These are phyloP conservation scores for Brachionus rubens DNA, from an alignment of 1,140 invertebrate genomes.

Conservation along the genomic window DNA sequence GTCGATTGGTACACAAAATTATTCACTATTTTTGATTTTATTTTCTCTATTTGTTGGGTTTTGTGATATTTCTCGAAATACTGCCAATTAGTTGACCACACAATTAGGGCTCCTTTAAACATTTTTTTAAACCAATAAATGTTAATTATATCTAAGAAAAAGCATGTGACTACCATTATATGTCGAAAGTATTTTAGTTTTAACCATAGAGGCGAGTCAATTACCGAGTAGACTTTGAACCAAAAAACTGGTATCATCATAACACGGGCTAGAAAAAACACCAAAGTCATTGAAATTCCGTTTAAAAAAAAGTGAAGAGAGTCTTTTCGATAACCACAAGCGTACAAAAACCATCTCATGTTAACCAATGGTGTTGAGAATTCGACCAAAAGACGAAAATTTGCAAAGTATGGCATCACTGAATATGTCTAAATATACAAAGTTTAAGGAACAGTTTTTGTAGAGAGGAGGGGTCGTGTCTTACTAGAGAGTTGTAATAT, in stretches of 20 bases:
- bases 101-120: slow-evolving; percentile 51
- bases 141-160: slow-evolving; percentile 55
- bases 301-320: slow-evolving; percentile 53
- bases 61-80: slow-evolving; percentile 37
- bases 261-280: slow-evolving; percentile 55
- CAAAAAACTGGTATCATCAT: slow-evolving; percentile 54
- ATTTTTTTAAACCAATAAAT: slow-evolving; percentile 57
- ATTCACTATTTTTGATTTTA: slow-evolving; percentile 13
- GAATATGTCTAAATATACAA: slow-evolving; percentile 52
- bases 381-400: slow-evolving; percentile 56
- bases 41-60: slow-evolving; percentile 16
- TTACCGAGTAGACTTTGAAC: slow-evolving; percentile 53
- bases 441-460: background rate
- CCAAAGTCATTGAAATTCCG: slow-evolving; percentile 54
- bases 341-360: slow-evolving; percentile 55
- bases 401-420: slow-evolving; percentile 56
- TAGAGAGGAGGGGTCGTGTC: slow-evolving; percentile 34
- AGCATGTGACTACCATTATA: slow-evolving; percentile 53
- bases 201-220: slow-evolving; percentile 52
- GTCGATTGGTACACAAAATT: slow-evolving; percentile 26
- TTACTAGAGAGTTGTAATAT: slow-evolving; percentile 55
- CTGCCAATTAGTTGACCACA: slow-evolving; percentile 46
- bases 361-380: slow-evolving; percentile 59
- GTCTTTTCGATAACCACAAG: slow-evolving; percentile 51
- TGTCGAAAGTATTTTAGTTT: slow-evolving; percentile 52